Conservation (phyloP, 2,888 invertebrate genomes). For the Elgonia sp. region DNA sequence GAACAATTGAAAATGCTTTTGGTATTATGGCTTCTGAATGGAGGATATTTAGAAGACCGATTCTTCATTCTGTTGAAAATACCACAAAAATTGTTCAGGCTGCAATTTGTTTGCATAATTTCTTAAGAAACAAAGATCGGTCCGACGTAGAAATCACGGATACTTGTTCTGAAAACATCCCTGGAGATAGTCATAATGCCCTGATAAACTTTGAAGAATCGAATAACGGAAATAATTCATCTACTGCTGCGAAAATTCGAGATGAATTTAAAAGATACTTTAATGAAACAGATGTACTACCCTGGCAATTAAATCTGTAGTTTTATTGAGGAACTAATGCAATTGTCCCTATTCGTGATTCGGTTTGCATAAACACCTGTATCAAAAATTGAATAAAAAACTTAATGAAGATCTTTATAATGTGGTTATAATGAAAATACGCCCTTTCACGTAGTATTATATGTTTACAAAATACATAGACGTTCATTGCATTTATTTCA, state of each 20-base stretch:
- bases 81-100: constrained; percentile 1
- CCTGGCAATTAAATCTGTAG: not conserved
- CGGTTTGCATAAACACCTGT: too few relatives aligned
- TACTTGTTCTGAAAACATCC: too few relatives aligned
- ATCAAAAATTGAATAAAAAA: too few relatives aligned
- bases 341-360: too few relatives aligned
- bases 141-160: too few relatives aligned
- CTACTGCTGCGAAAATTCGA: not conserved
- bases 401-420: too few relatives aligned
- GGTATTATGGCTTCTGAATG: not conserved
- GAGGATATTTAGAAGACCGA: constrained; percentile 11
- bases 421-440: too few relatives aligned
- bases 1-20: not conserved
- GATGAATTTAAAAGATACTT: constrained; percentile 17
- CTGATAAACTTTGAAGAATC: not conserved
- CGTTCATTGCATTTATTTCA: too few relatives aligned
- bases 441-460: too few relatives aligned
- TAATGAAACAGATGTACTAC: constrained; percentile 1
- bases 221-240: not conserved
- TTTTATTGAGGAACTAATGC: too few relatives aligned
- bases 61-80: constrained; percentile 12
- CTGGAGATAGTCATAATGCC: not conserved
- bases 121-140: not conserved
- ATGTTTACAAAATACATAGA: too few relatives aligned
- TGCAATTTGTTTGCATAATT: constrained; percentile 6